phyloP scores from a whole-genome alignment of 2,888 invertebrate species.

The Rhaphigaster nebulosa region DNA sequence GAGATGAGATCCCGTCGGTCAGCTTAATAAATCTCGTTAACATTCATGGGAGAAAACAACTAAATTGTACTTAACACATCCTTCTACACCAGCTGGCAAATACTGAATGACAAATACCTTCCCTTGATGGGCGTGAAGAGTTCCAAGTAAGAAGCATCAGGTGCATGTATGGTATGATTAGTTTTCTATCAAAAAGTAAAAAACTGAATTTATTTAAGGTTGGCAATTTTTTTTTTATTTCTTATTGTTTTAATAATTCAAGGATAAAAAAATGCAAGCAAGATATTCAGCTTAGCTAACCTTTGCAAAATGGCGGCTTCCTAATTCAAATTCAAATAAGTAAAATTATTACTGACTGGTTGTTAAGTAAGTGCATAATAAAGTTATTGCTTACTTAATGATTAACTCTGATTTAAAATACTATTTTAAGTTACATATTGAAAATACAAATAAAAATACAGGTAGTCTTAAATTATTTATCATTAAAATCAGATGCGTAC shows the following conservation, averaged over 20 bases:
- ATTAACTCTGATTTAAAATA: background rate
- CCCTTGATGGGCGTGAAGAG: conserved; percentile 59
- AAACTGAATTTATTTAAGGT: background rate
- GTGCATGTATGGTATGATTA: background rate
- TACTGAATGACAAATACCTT: conserved; percentile 61
- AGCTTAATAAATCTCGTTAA: conserved; percentile 55
- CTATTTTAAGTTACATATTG: background rate
- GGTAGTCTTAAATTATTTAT: background rate
- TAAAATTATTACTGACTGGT: background rate
- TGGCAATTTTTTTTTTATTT: background rate
- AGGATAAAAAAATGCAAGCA: background rate
- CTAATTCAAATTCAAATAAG: conserved; percentile 28
- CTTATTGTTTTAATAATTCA: background rate
- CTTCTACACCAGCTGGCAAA: conserved; percentile 60
- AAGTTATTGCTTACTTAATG: background rate
- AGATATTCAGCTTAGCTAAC: conserved; percentile 2
- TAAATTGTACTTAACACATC: conserved; percentile 61
- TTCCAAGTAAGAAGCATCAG: conserved; percentile 36
- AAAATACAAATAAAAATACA: background rate
- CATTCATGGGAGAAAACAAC: conserved; percentile 55
- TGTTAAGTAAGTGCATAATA: background rate
- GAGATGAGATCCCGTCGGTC: conserved; percentile 26
- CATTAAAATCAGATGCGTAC: no score
- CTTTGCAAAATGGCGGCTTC: background rate
- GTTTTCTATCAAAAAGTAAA: background rate